Base-by-base conservation (phyloP, 1,140 invertebrate genomes). In the Protaetia brevitarsis region DNA sequence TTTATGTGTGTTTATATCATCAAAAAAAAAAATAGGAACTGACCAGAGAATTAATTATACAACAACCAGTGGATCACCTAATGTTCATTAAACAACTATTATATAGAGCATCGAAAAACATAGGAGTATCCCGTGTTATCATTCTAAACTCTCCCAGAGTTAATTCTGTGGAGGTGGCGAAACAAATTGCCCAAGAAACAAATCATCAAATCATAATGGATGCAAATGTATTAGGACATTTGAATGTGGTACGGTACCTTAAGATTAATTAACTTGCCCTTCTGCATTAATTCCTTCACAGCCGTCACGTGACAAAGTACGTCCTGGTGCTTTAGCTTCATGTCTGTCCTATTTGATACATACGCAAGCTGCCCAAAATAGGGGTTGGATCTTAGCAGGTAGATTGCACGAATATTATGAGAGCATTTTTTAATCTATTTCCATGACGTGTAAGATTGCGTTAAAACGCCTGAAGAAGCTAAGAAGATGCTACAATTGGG, bases 51-150 rank as follows among this genome's bases (percentile, higher is more conserved):
- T 70, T 84, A 36, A 62, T 82, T 1, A 80, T 84, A 11, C 78
- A 82, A 59, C 76, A 80, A 67, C 83, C 83, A 0, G 69, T 76
- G 0, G 82, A 84, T 71, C 83, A 82, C 65, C 69, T 83, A 7
- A 66, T 79, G 13, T 84, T 80, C 69, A 70, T 82, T 31, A 81
- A 82, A 67, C 79, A 83, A 70, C 75, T 80, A 28, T 36, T 84
- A 5, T 61, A 73, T 28, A 75, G 77, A 58, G 80, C 80, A 2
- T 71, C 74, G 10, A 71, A 72, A 66, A 80, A 71, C 31, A 74
- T 78, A 51, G 78, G 83, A 68, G 64, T 72, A 11, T 68, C 80
- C 2, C 78, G 78, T 67, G 76, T 83, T 11, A 77, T 84, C 19
- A 66, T 84, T 10, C 63, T 84, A 1, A 73, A 75, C 11, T 78